phyloP scores from a whole-genome alignment of 2,888 invertebrate species.

The Cantharis nigra region DNA sequence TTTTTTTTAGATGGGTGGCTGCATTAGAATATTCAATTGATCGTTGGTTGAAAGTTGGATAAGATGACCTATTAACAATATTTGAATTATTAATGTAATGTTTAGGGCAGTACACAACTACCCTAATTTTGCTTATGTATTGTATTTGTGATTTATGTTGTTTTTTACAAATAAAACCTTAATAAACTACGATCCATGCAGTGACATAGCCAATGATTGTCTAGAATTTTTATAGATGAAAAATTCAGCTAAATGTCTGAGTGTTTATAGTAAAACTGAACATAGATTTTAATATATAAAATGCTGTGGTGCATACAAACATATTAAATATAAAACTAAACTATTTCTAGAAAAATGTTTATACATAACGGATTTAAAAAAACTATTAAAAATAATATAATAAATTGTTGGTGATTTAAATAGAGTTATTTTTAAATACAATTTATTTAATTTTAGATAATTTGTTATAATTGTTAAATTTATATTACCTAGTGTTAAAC shows the following conservation, averaged over 20 bases:
- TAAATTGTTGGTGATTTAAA: constrained; percentile 23
- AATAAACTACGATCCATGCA: constrained; percentile 11
- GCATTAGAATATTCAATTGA: constrained; percentile 89
- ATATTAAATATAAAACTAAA: constrained; percentile 18
- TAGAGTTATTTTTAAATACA: constrained; percentile 29
- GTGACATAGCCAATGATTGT: constrained; percentile 19
- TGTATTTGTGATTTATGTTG: constrained; percentile 5
- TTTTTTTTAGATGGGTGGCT: constrained; percentile 81
- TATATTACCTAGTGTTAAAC: constrained; percentile 20
- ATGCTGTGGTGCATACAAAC: constrained; percentile 28
- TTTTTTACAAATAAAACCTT: constrained; percentile 12
- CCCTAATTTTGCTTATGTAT: constrained; percentile 22
- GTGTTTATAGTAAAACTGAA: constrained; percentile 23
- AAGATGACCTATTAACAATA: constrained; percentile 4
- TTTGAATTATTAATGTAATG: constrained; percentile 3
- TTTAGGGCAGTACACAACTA: neutral
- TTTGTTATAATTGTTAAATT: constrained; percentile 21
- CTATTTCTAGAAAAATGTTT: constrained; percentile 31
- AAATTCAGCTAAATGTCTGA: constrained; percentile 27
- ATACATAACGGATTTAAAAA: constrained; percentile 17
- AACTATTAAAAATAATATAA: constrained; percentile 16
- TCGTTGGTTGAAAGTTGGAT: constrained; percentile 76
- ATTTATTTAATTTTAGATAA: constrained; percentile 25
- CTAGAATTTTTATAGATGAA: constrained; percentile 16
- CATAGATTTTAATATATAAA: constrained; percentile 16